Base-by-base conservation (phyloP, 2,888 invertebrate genomes). In the Pseudococcus longispinus region DNA sequence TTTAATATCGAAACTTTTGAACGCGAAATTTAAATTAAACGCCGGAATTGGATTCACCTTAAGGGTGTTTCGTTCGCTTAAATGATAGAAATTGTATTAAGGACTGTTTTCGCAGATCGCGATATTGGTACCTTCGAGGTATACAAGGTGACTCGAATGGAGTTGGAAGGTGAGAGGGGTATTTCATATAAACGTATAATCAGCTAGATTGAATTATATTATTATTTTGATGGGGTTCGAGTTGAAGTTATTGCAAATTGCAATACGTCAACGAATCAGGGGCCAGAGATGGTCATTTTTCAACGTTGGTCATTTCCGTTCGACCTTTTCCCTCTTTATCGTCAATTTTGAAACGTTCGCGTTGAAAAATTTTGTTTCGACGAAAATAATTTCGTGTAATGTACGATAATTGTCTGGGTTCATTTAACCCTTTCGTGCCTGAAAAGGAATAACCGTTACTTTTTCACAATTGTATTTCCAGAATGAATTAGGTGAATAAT, bases 21-120 rank as follows among this genome's bases (percentile, higher is more conserved):
- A 70, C 29, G 11, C 18, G 70, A 29, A 29, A 70, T 70, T 70
- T 70, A 70, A 70, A 70, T 70, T 70, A 70, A 70, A 70, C 32
- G 18, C 18, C 18, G 18, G 70, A 70, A 70, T 70, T 8, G 29
- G 8, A 18, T 70, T 29, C 18, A 60, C 60, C 15, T 60, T 23
- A 9, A 23, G 23, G 23, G 60, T 60, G 23, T 60, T 60, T 60
- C 23, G 11, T 60, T 60, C 60, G 60, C 0, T 9, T 23, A n/a
- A 55, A 23, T 60, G 23, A 60, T 6, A 20, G 6, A 60, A 60
- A 60, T 60, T 8, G 37, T 8, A 37, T 37, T 37, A 9, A 60
- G 60, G 9, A 23, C 9, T 60, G 23, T 60, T 60, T 60, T 60
- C 60, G 46, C 46, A 1, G 46, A 46, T 46, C 46, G 51, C 15